phyloP scores from a whole-genome alignment of 2,888 invertebrate genomes.

The Cosmia trapezina region DNA sequence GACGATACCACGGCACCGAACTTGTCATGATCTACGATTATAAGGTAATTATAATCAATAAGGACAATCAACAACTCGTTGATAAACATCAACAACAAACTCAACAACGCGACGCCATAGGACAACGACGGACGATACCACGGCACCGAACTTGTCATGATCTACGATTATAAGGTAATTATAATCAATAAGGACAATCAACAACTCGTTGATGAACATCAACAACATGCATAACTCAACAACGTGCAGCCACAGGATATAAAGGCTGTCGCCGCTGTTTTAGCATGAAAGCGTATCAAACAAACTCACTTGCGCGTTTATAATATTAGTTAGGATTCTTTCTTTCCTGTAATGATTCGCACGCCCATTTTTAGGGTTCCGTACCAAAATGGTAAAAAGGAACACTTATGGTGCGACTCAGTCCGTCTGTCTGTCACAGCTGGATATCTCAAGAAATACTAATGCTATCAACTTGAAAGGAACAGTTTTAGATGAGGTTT shows the following conservation, averaged over 20 bases:
- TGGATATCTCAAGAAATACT: too few relatives aligned
- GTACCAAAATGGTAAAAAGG: too few relatives aligned
- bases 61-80: conserved; percentile 61
- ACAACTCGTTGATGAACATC: conserved; percentile 72
- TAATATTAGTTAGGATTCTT: too few relatives aligned
- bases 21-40: conserved; percentile 94
- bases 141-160: conserved; percentile 97
- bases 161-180: conserved; percentile 96
- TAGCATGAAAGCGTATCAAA: too few relatives aligned
- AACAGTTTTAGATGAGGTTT: too few relatives aligned
- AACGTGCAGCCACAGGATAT: conserved; percentile 76
- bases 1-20: conserved; percentile 91
- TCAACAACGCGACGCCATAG: conserved; percentile 71
- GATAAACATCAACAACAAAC: conserved; percentile 55
- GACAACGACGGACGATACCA: conserved; percentile 94
- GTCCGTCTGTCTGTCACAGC: too few relatives aligned
- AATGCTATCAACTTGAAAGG: too few relatives aligned
- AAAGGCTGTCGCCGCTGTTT: too few relatives aligned
- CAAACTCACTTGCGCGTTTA: too few relatives aligned
- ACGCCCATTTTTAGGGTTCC: too few relatives aligned
- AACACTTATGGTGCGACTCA: too few relatives aligned
- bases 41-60: conserved; percentile 88
- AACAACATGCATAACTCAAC: conserved; percentile 61
- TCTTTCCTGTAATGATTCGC: too few relatives aligned
- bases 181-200: conserved; percentile 27